Base-by-base conservation (phyloP, 1,140 invertebrate species). In the Idris sp. region DNA sequence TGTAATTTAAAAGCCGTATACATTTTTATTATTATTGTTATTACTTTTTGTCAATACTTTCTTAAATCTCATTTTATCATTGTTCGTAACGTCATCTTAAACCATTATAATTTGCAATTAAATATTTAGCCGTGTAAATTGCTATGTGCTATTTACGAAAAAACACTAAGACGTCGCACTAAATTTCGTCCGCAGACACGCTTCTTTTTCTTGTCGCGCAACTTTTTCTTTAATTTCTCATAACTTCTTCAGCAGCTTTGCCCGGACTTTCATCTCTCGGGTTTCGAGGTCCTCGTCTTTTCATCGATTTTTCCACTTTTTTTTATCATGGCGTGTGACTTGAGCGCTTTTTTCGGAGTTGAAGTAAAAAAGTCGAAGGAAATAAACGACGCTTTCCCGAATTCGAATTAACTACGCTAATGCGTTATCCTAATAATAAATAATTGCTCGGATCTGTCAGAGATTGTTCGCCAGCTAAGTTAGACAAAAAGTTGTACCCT, bases 201-300 rank as follows among this genome's bases (percentile, higher is more conserved):
- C n/a, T n/a, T n/a, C n/a, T n/a, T n/a, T n/a, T n/a, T n/a, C n/a
- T n/a, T n/a, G n/a, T n/a, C n/a, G n/a, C n/a, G n/a, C n/a, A n/a
- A n/a, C n/a, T 68, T 74, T 74, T 68, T 74, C 71, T 56, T 67
- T 74, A 67, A 74, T 74, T 74, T 74, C 71, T 68, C 56, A 74
- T 74, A 61, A 74, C 46, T 62, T 74, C 56, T 67, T 67, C 18
- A 62, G 56, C 71, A 67, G 71, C 49, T 61, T 54, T 54, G 6
- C 44, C 61, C 22, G 4, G 61, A 74, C 46, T 73, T 67, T 62
- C 62, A 56, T 67, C 48, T 56, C 48, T 8, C 56, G 19, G 25
- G 51, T n/a, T n/a, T n/a, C n/a, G n/a, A n/a, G n/a, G n/a, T n/a
- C n/a, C n/a, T n/a, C n/a, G n/a, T n/a, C 44, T 73, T 64, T 13